A percentile compares a stretch with the other conserved stretches of the same genome.
Evolutionary conservation across 2,888 invertebrate genomes (phyloP).

Genomic region (Cephus sareptanus): DNA sequence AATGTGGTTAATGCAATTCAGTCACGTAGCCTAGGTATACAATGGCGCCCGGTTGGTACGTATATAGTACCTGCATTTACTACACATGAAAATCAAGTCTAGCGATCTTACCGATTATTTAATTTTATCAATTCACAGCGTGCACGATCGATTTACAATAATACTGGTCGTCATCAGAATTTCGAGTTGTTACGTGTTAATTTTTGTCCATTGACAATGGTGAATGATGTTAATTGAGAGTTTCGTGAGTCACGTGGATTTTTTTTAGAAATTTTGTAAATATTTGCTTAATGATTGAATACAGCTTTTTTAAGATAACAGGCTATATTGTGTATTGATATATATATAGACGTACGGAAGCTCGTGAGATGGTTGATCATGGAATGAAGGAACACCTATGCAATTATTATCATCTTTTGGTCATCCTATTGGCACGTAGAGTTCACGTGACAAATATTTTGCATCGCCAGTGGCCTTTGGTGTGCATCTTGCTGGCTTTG

Average conservation of each 20-base stretch:
- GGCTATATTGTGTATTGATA: too few species aligned
- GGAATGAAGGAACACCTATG: neutral
- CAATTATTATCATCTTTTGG: neutral
- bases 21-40: slow-evolving; percentile 17
- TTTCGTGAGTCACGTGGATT: neutral
- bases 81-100: neutral
- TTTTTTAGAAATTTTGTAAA: neutral
- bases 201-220: neutral
- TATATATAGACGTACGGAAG: neutral
- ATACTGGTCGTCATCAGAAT: neutral
- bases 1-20: slow-evolving; percentile 19
- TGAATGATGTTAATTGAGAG: neutral
- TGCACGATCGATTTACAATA: neutral
- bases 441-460: neutral
- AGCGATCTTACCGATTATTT: neutral
- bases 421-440: neutral
- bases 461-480: neutral
- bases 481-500: neutral
- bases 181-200: neutral
- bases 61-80: neutral
- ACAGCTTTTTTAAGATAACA: neutral
- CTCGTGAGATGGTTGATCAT: neutral
- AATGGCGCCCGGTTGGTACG: neutral
- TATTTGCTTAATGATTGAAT: neutral
- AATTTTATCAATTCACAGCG: neutral